A percentile compares a stretch with the other conserved stretches of the same genome.
These are phyloP conservation scores for Blera fallax DNA, from an alignment of 2,888 invertebrate genomes.

Conservation along the genomic window DNA sequence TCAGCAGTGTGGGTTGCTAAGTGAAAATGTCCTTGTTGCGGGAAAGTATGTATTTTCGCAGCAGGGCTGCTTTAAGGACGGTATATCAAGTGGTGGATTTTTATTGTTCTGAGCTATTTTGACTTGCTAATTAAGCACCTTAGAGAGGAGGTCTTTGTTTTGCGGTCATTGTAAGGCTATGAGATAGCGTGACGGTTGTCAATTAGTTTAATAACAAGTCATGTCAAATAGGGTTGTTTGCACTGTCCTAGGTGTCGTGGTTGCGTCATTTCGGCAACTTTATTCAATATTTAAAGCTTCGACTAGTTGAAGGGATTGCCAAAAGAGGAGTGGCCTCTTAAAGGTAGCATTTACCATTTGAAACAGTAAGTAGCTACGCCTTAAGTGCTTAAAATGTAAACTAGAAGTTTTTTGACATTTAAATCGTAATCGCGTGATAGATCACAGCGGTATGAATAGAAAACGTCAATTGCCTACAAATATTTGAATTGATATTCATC, in stretches of 20 bases:
- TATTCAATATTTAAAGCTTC: not conserved
- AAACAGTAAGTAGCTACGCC: not conserved
- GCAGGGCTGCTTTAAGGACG: not conserved
- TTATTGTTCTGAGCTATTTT: constrained; percentile 2
- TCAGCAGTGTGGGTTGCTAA: not conserved
- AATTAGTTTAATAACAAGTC: constrained; percentile 27
- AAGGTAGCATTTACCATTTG: not conserved
- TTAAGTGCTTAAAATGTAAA: not conserved
- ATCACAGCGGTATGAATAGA: not conserved
- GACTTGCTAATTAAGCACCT: constrained; percentile 19
- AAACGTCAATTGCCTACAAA: not conserved
- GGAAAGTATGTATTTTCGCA: constrained; percentile 20
- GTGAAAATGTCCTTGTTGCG: constrained; percentile 6
- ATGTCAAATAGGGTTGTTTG: constrained; percentile 24
- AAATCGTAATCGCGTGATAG: constrained; percentile 16
- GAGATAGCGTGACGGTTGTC: constrained; percentile 24
- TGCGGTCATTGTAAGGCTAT: not conserved
- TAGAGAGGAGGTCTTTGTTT: not conserved
- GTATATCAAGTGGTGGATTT: constrained; percentile 15
- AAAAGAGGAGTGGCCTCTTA: not conserved
- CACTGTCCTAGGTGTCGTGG: constrained; percentile 12
- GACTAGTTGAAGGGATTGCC: not conserved
- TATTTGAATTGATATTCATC: not conserved
- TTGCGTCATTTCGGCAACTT: constrained; percentile 40
- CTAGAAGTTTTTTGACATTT: not conserved